Evolutionary conservation across 2,888 invertebrate species (phyloP).

Genomic region (Diadromus collaris): DNA sequence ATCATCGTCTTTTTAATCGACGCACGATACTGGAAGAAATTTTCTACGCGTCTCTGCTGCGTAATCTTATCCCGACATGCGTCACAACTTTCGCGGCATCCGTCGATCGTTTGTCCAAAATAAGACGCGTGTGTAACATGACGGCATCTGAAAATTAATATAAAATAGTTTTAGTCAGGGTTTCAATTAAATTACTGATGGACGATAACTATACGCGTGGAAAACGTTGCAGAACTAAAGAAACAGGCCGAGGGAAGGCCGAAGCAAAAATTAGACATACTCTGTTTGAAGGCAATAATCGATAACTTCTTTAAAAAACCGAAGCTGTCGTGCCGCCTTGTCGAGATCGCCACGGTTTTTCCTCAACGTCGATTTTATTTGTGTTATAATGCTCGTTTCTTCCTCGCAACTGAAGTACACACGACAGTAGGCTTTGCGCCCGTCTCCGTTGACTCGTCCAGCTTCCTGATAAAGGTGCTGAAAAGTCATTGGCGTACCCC

Average conservation of each 20-base stretch:
- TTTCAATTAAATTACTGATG: neutral
- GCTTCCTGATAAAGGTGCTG: constrained; percentile 37
- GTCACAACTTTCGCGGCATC: constrained; percentile 31
- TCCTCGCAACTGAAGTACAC: constrained; percentile 47
- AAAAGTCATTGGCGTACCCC: constrained; percentile 46
- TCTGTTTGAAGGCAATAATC: constrained; percentile 38
- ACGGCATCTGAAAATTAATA: constrained; percentile 43
- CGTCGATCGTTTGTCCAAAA: neutral
- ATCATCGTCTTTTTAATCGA: neutral
- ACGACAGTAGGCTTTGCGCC: constrained; percentile 3
- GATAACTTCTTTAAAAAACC: constrained; percentile 31
- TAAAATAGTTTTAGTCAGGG: neutral
- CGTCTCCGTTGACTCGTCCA: constrained; percentile 7
- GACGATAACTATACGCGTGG: neutral
- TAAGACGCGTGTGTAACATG: constrained; percentile 3
- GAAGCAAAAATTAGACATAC: constrained; percentile 18
- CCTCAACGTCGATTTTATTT: constrained; percentile 23
- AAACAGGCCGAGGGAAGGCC: too few relatives aligned
- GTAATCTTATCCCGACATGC: constrained; percentile 26
- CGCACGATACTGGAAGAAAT: constrained; percentile 12
- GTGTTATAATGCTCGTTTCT: constrained; percentile 22
- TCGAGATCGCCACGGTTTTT: neutral
- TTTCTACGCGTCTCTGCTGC: neutral
- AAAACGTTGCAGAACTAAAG: neutral
- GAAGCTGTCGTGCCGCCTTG: neutral